phyloP scores from a whole-genome alignment of 2,888 invertebrate genomes.

The Diloba caeruleocephala region DNA sequence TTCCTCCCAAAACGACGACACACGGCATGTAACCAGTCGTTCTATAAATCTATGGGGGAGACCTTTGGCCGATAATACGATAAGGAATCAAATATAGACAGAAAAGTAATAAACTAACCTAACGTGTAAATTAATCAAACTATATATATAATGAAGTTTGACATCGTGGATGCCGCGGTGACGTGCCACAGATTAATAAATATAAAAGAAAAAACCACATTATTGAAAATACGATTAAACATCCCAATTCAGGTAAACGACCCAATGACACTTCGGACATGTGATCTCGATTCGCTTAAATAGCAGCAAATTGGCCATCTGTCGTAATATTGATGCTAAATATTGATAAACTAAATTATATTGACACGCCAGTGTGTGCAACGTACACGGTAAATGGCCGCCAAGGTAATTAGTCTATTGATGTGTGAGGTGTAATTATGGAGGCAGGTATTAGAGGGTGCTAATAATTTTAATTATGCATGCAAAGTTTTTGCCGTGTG shows the following conservation, averaged over 20 bases:
- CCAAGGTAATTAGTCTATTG: slow-evolving; percentile 38
- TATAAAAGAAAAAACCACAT: too few species aligned
- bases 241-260: slow-evolving; percentile 34
- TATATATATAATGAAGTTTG: too few species aligned
- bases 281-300: slow-evolving; percentile 50
- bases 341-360: slow-evolving; percentile 53
- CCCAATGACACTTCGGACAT: slow-evolving; percentile 39
- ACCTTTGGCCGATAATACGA: too few species aligned
- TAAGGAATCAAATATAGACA: too few species aligned
- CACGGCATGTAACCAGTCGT: too few species aligned
- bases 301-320: slow-evolving; percentile 47
- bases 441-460: slow-evolving; percentile 30
- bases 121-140: too few species aligned
- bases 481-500: neutral
- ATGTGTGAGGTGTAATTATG: slow-evolving; percentile 47
- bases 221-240: too few species aligned
- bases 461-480: slow-evolving; percentile 40
- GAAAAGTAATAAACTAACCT: neutral
- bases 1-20: too few species aligned
- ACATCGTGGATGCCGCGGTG: too few species aligned
- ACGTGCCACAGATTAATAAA: too few species aligned
- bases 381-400: slow-evolving; percentile 33
- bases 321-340: slow-evolving; percentile 51
- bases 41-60: too few species aligned
- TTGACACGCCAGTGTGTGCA: slow-evolving; percentile 43